Conservation (phyloP, 2,888 invertebrate species). For the Argyra leucocephala region DNA sequence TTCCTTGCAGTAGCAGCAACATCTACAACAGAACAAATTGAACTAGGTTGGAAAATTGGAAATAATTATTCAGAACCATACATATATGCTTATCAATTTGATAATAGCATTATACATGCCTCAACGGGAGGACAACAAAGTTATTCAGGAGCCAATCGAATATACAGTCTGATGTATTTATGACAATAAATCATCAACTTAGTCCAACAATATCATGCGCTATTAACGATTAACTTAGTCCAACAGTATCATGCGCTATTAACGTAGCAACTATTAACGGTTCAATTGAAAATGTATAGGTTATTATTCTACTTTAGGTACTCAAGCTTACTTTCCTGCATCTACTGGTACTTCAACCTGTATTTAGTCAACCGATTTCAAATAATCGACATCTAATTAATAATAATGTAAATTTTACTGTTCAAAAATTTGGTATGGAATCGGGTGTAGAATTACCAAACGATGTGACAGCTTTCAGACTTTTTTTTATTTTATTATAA, state of each 20-base stretch:
- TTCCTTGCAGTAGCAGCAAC: neutral
- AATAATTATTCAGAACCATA: conserved; percentile 17
- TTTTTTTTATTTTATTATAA: conserved; percentile 51
- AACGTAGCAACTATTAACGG: neutral
- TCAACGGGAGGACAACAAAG: conserved; percentile 3
- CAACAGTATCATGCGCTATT: neutral
- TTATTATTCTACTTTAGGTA: conserved; percentile 8
- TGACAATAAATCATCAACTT: conserved; percentile 1
- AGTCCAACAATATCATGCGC: conserved; percentile 2
- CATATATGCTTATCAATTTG: conserved; percentile 15
- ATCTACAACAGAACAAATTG: neutral
- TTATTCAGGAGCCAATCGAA: conserved; percentile 14
- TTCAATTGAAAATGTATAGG: neutral
- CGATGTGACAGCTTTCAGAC: conserved; percentile 54
- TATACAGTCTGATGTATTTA: conserved; percentile 7
- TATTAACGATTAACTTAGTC: neutral
- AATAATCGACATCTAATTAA: neutral
- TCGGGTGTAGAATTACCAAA: conserved; percentile 35
- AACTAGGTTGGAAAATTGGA: conserved; percentile 12
- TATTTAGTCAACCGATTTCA: neutral
- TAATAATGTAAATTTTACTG: conserved; percentile 30
- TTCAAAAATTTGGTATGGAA: conserved; percentile 30
- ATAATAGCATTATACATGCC: conserved; percentile 17
- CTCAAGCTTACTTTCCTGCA: neutral
- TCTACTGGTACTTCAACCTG: neutral